A percentile compares a stretch with the other conserved stretches of the same genome.
Conservation (phyloP, 2,113 vertebrate species). For the Odocoileus virginianus region DNA sequence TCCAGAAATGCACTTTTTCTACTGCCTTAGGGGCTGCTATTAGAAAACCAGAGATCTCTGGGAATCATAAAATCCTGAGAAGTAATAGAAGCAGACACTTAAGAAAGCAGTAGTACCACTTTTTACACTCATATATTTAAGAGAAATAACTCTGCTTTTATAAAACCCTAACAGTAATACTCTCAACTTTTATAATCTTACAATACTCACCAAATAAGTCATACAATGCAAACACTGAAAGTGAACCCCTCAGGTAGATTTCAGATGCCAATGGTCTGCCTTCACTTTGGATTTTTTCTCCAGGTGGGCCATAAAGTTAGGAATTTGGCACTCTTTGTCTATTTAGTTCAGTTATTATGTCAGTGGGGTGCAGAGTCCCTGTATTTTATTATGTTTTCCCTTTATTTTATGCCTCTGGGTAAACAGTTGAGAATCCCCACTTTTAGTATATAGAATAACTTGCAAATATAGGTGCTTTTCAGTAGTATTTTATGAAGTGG, state of each 20-base stretch:
- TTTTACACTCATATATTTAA: slow-evolving; percentile 46
- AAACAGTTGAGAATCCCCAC: slow-evolving; percentile 4
- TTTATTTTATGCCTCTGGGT: slow-evolving; percentile 53
- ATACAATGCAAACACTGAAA: slow-evolving; percentile 18
- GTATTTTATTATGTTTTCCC: slow-evolving; percentile 48
- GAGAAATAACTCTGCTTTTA: slow-evolving; percentile 49
- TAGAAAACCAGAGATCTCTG: slow-evolving; percentile 41
- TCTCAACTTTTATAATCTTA: slow-evolving; percentile 45
- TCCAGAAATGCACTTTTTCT: slow-evolving; percentile 25
- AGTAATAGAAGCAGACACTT: slow-evolving; percentile 55
- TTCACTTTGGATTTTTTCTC: not conserved
- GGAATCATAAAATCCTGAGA: slow-evolving; percentile 44
- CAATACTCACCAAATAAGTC: slow-evolving; percentile 32
- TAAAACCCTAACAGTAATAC: slow-evolving; percentile 53
- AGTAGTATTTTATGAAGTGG: slow-evolving; percentile 50
- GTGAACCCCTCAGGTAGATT: slow-evolving; percentile 11
- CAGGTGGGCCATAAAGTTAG: slow-evolving; percentile 32
- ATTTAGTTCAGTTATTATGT: slow-evolving; percentile 41
- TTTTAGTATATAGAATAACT: slow-evolving; percentile 24
- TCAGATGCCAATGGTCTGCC: not conserved
- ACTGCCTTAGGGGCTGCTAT: slow-evolving; percentile 1
- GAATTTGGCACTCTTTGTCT: slow-evolving; percentile 18
- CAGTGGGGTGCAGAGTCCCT: slow-evolving; percentile 41
- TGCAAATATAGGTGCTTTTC: slow-evolving; percentile 41
- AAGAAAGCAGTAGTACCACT: slow-evolving; percentile 16